Percentiles rank a stretch among this genome's conserved stretches.
These are phyloP conservation scores for Plagodis pulveraria DNA, from an alignment of 2,888 invertebrate genomes.

Conservation along the genomic window DNA sequence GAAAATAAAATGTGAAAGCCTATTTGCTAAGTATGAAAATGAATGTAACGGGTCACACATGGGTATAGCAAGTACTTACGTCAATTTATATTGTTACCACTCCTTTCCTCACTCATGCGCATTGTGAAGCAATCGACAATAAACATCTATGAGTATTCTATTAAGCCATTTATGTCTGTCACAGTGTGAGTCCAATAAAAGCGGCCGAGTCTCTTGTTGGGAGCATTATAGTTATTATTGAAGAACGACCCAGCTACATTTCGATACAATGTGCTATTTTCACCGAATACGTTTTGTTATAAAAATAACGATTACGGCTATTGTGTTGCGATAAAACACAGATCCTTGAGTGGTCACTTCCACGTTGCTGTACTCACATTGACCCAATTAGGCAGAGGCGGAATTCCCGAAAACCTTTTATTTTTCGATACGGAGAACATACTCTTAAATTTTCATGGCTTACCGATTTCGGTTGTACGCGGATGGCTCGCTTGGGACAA, in stretches of 20 bases:
- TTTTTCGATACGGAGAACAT: conserved; percentile 30
- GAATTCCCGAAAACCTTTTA: conserved; percentile 31
- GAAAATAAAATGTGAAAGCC: conserved; percentile 7
- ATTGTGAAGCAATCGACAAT: conserved; percentile 76
- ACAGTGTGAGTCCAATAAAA: conserved; percentile 65
- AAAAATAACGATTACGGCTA: conserved; percentile 30
- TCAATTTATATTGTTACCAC: conserved; percentile 29
- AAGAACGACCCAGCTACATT: conserved; percentile 11
- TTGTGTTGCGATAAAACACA: conserved; percentile 30
- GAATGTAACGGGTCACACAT: conserved; percentile 9
- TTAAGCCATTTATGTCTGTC: conserved; percentile 74
- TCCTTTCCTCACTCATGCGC: conserved; percentile 58
- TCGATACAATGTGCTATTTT: conserved; percentile 17
- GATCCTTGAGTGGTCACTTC: conserved; percentile 32
- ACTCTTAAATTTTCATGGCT: conserved; percentile 39
- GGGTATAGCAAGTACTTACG: conserved; percentile 13
- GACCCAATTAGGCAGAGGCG: conserved; percentile 31
- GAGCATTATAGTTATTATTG: conserved; percentile 22
- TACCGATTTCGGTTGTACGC: conserved; percentile 34
- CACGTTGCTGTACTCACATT: conserved; percentile 22
- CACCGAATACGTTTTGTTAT: conserved; percentile 19
- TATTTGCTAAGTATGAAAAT: not conserved
- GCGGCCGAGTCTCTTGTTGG: conserved; percentile 27
- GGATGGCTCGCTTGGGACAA: conserved; percentile 39
- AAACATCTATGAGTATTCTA: conserved; percentile 58